Evolutionary conservation across 2,888 invertebrate genomes (phyloP), one percentile per base, ranked within the genome.

Genomic region (Lacanobia oleracea): DNA sequence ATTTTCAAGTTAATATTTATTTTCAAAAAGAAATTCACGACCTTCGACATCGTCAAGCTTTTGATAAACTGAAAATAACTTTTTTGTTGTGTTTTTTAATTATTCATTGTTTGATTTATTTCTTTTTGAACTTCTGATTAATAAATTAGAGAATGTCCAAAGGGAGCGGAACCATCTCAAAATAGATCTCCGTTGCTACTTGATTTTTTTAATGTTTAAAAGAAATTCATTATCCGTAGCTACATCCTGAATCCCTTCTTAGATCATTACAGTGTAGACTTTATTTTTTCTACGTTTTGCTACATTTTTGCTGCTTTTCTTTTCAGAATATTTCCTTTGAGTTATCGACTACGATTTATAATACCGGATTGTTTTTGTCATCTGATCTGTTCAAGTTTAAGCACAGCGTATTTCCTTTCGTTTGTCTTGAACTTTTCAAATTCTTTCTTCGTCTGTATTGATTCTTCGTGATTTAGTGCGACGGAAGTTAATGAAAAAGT

Each of bases 191-290:
- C 54, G 67, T 59, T 72, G 37, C 53, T 33, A 63, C 54, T 71
- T 60, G 51, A 72, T 72, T 66, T 48, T 54, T n/a, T n/a, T n/a
- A n/a, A n/a, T 75, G 64, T 78, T 81, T 71, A 70, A 81, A 81
- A 73, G 72, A 86, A 84, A 75, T 81, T 67, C 67, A 81, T 81
- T 84, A 78, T 84, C 86, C 79, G 86, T 72, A 59, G 66, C 57
- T 69, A 71, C 50, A 65, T 75, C 84, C 84, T 75, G 79, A 54
- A 51, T 63, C 51, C 23, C 37, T 68, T 60, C 48, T 50, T 59
- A 83, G 60, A 76, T 81, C 75, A 68, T 83, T 65, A 70, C 65
- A 56, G 43, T 63, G 33, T 67, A 51, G 27, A 67, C 33, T 68
- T 68, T 68, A 69, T 66, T 80, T 83, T 75, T 68, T 48, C 33